phyloP scores from a whole-genome alignment of 2,888 invertebrate species.

The Halocaridina rubra region DNA sequence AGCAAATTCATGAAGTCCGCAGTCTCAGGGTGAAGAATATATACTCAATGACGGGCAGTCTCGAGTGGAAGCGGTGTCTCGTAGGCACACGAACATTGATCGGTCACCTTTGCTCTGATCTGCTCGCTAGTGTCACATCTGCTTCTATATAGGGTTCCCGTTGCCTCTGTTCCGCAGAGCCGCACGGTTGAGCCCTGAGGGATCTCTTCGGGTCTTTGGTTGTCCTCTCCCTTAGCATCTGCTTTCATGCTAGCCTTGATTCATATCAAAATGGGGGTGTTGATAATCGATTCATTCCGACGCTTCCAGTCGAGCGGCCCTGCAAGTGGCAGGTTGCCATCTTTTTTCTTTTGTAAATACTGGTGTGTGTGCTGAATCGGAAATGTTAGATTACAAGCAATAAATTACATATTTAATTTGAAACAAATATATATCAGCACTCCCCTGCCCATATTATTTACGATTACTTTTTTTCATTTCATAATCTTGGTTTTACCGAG shows the following conservation, averaged over 20 bases:
- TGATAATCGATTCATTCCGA: slow-evolving; percentile 59
- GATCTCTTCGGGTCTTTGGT: slow-evolving; percentile 48
- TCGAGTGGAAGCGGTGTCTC: slow-evolving; percentile 53
- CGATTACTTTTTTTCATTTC: too few relatives aligned
- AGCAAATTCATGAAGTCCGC: slow-evolving; percentile 5
- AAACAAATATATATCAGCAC: too few relatives aligned
- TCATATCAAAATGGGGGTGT: slow-evolving; percentile 49
- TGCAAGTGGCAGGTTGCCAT: slow-evolving; percentile 57
- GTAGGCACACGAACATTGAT: slow-evolving; percentile 63
- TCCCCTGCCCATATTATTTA: too few relatives aligned
- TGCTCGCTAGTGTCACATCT: slow-evolving; percentile 62
- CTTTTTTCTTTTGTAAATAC: slow-evolving; percentile 1
- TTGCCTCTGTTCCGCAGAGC: slow-evolving; percentile 32
- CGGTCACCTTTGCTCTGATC: slow-evolving; percentile 60
- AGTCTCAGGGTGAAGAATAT: neutral
- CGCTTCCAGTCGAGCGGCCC: slow-evolving; percentile 57
- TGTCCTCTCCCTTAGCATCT: slow-evolving; percentile 59
- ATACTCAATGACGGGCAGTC: neutral
- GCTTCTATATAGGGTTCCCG: slow-evolving; percentile 36
- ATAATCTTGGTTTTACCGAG: too few relatives aligned
- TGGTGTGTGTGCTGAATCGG: too few relatives aligned
- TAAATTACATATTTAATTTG: too few relatives aligned
- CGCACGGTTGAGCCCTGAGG: slow-evolving; percentile 45
- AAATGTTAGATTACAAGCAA: too few relatives aligned
- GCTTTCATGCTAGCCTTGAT: slow-evolving; percentile 51